These are phyloP conservation scores for Garrulus glandarius DNA, from an alignment of 2,797 vertebrate genomes.

Conservation along the genomic window DNA sequence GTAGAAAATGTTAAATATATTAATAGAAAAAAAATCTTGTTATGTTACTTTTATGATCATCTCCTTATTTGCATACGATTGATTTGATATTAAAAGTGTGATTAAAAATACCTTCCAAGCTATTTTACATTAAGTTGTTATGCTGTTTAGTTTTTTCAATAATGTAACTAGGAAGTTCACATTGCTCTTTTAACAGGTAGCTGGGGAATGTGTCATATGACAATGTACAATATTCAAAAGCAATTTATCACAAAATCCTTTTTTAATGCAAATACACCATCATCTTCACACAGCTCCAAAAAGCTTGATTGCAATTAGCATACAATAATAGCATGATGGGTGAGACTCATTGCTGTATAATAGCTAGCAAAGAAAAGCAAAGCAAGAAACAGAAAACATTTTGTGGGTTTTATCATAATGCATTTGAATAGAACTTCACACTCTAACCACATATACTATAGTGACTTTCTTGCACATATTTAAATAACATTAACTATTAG, in stretches of 20 bases:
- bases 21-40: background rate
- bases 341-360: background rate
- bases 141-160: background rate
- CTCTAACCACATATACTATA: background rate
- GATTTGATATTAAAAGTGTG: background rate
- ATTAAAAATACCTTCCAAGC: background rate
- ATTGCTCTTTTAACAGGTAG: background rate
- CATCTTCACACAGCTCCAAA: background rate
- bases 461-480: background rate
- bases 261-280: constrained; percentile 10
- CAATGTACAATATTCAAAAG: constrained; percentile 1
- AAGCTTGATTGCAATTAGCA: constrained; percentile 59
- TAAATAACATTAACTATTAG: background rate
- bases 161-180: background rate
- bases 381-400: background rate
- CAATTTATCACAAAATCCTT: constrained; percentile 35
- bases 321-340: constrained; percentile 33
- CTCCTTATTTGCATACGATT: background rate
- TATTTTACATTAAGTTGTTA: background rate
- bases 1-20: background rate
- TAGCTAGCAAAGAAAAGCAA: constrained; percentile 17
- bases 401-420: background rate
- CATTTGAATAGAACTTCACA: background rate
- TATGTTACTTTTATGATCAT: background rate
- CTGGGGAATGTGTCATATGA: background rate